Evolutionary conservation across 2,113 vertebrate species (phyloP).

Genomic region (Caretta caretta): DNA sequence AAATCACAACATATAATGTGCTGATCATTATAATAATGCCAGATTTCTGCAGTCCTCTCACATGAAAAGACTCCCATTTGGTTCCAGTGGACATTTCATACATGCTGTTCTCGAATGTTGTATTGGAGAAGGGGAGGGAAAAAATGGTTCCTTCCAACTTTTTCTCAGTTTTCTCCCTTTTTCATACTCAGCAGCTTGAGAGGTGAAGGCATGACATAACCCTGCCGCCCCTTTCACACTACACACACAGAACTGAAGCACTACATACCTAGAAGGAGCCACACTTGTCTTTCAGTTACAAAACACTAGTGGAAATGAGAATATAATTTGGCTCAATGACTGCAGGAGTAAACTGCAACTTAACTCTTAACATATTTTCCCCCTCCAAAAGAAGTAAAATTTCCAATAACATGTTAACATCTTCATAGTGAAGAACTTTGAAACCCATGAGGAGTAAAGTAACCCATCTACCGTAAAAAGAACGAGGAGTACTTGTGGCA

Average conservation of each 20-base stretch:
- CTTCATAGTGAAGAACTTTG: neutral
- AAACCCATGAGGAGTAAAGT: neutral
- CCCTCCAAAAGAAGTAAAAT: neutral
- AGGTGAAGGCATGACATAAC: neutral
- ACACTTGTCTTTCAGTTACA: neutral
- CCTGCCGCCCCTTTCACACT: neutral
- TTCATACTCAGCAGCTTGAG: fast-evolving
- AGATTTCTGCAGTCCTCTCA: too few species aligned
- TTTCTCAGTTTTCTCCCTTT: neutral
- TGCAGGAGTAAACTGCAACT: neutral
- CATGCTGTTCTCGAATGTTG: too few species aligned
- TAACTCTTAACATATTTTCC: neutral
- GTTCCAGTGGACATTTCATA: too few species aligned
- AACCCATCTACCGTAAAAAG: neutral
- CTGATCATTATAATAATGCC: too few species aligned
- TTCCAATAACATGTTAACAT: neutral
- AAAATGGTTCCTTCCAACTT: neutral
- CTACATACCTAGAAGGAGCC: neutral
- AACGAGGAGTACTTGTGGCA: too few species aligned
- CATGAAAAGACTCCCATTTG: too few species aligned
- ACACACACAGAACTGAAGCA: neutral
- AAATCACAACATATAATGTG: too few species aligned
- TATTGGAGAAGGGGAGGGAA: too few species aligned
- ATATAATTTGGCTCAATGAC: neutral
- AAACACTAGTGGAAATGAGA: neutral